A percentile compares a stretch with the other conserved stretches of the same genome.
These are phyloP conservation scores for Hippocampus abdominalis DNA, from an alignment of 2,113 vertebrate genomes.

Conservation along the genomic window DNA sequence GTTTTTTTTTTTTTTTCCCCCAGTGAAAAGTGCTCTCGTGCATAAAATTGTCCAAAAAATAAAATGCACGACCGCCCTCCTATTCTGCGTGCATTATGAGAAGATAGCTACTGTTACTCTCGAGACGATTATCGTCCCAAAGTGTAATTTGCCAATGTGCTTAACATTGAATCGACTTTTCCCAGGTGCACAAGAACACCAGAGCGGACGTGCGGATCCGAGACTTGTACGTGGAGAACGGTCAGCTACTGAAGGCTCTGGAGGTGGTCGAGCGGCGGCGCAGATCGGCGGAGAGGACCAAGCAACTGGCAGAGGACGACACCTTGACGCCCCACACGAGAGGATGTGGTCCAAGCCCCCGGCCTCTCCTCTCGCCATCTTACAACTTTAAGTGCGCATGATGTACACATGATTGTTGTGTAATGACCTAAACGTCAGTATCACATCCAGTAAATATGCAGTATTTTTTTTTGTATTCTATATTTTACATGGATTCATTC, in stretches of 20 bases:
- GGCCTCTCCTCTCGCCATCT: conserved; percentile 51
- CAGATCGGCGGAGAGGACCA: conserved; percentile 85
- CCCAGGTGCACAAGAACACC: conserved; percentile 82
- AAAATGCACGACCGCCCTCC: too few relatives aligned
- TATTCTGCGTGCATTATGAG: too few relatives aligned
- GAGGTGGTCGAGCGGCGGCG: conserved; percentile 84
- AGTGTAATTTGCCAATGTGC: too few relatives aligned
- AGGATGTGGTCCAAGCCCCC: conserved; percentile 80
- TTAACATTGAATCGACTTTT: background rate
- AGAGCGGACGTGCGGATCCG: conserved; percentile 83
- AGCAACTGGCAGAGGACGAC: conserved; percentile 90
- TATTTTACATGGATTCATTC: background rate
- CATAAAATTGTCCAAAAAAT: too few relatives aligned
- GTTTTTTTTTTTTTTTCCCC: too few relatives aligned
- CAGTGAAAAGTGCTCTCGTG: too few relatives aligned
- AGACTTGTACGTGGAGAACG: conserved; percentile 89
- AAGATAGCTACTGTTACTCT: too few relatives aligned
- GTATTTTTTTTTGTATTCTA: background rate
- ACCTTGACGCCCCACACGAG: conserved; percentile 90
- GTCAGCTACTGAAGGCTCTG: conserved; percentile 85
- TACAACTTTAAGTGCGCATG: conserved; percentile 45
- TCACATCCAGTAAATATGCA: background rate
- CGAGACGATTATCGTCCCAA: too few relatives aligned
- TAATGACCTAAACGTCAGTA: background rate
- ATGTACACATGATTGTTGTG: background rate